Base-by-base conservation (phyloP, 2,797 vertebrate genomes). In the Petrocephalus schoutedeni region DNA sequence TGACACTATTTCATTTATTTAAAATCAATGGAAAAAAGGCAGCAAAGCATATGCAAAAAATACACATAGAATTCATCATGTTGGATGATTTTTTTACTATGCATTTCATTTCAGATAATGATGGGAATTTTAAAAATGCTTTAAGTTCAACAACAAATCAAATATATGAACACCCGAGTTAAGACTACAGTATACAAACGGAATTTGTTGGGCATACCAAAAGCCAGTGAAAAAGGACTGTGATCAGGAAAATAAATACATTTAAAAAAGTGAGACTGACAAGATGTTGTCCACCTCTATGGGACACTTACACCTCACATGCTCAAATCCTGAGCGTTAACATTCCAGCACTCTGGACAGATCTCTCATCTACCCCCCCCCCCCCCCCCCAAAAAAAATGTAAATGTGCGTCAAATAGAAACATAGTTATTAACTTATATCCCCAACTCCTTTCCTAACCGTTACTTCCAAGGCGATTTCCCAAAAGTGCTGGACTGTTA, bases 271-370 rank as follows among this genome's bases (percentile, higher is more conserved):
- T 14, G 32, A 77, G 36, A 41, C 28, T 74, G 64, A 12, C 3
- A 36, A 77, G 19, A 77, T 45, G 6, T 5, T 45, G 36, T 41
- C 71, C 41, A 77, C 71, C 36, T 77, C 8, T 74, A 74, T 77
- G 19, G 71, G 16, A 45, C 7, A 45, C 19, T 80, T 41, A 80
- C 28, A 49, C 32, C 61, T 28, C 21, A 71, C 32, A 53, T 45
- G 57, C 45, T n/a, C 57, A 49, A 86, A 61, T 58, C 14, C 5
- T n/a, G 21, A 36, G 23, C 2, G 51, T 58, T 32, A 28, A 80
- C 41, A 80, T 80, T 80, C 74, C 74, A 80, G 74, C 74, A 80
- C 74, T 80, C 74, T 80, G 74, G 74, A 80, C 74, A 80, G 74
- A 80, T 49, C 74, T 77, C 71, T 80, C 74, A 49, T 80, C 74